Conservation (phyloP, 2,888 invertebrate species). For the Heteropelma amictum region DNA sequence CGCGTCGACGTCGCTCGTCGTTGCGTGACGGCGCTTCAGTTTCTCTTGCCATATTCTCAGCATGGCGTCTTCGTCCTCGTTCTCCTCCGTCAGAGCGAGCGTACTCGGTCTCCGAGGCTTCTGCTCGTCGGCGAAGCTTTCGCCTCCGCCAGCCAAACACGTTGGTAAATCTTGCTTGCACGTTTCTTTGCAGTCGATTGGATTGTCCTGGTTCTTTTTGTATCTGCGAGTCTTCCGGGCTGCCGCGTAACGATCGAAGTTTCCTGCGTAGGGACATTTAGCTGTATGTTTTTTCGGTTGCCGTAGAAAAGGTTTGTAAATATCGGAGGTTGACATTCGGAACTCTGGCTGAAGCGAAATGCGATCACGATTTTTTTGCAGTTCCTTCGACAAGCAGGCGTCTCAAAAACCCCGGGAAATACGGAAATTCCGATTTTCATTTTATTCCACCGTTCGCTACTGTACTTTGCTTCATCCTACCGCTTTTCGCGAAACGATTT, state of each 20-base stretch:
- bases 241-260: constrained; percentile 91
- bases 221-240: constrained; percentile 90
- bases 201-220: constrained; percentile 80
- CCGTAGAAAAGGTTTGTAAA: no score
- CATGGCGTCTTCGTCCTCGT: constrained; percentile 73
- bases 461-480: no score
- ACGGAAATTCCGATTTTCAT: no score
- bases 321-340: no score
- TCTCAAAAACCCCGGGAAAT: no score
- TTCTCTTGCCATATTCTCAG: constrained; percentile 86
- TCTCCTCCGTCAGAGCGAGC: constrained; percentile 74
- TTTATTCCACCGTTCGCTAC: no score
- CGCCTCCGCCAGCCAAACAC: constrained; percentile 38
- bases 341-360: no score
- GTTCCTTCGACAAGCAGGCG: no score
- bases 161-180: constrained; percentile 40
- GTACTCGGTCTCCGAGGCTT: constrained; percentile 69
- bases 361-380: no score
- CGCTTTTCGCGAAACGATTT: no score
- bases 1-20: constrained; percentile 72
- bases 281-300: no score
- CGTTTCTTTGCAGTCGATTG: constrained; percentile 51
- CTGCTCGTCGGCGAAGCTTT: constrained; percentile 47
- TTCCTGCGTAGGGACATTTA: constrained; percentile 80
- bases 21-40: constrained; percentile 79